A percentile compares a stretch with the other conserved stretches of the same genome.
These are phyloP conservation scores for Hermaeophaga mercurialis DNA, from an alignment of 2,888 invertebrate genomes.

Conservation along the genomic window DNA sequence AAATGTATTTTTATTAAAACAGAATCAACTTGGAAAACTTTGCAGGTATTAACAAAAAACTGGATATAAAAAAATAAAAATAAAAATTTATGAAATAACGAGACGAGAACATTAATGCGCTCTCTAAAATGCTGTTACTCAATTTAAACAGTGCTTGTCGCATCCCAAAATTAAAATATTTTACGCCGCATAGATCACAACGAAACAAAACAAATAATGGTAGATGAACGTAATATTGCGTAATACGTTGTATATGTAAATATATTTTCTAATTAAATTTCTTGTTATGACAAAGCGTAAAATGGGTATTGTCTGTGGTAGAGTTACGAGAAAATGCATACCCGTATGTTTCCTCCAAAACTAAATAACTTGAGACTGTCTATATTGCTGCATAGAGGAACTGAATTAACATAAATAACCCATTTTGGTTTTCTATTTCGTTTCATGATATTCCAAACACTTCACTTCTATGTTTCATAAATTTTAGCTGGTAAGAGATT, in stretches of 20 bases:
- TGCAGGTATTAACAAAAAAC: no score
- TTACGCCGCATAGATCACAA: conserved; percentile 24
- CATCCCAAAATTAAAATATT: conserved; percentile 17
- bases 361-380: conserved; percentile 29
- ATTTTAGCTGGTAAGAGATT: conserved; percentile 14
- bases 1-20: no score
- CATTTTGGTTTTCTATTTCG: conserved; percentile 28
- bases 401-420: conserved; percentile 30
- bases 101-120: no score
- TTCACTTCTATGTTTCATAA: conserved; percentile 23
- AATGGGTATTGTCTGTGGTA: conserved; percentile 26
- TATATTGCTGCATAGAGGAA: conserved; percentile 29
- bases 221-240: conserved; percentile 23
- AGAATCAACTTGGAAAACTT: no score
- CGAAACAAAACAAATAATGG: conserved; percentile 22
- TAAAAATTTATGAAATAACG: no score
- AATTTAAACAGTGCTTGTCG: not conserved
- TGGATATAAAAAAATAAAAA: no score
- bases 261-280: conserved; percentile 32
- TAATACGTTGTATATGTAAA: conserved; percentile 23
- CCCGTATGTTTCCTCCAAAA: conserved; percentile 25
- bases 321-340: conserved; percentile 26
- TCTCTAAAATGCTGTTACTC: not conserved
- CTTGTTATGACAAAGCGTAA: conserved; percentile 29
- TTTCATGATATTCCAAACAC: conserved; percentile 29